Conservation (phyloP, 2,888 invertebrate species). For the Anorthoa munda region DNA sequence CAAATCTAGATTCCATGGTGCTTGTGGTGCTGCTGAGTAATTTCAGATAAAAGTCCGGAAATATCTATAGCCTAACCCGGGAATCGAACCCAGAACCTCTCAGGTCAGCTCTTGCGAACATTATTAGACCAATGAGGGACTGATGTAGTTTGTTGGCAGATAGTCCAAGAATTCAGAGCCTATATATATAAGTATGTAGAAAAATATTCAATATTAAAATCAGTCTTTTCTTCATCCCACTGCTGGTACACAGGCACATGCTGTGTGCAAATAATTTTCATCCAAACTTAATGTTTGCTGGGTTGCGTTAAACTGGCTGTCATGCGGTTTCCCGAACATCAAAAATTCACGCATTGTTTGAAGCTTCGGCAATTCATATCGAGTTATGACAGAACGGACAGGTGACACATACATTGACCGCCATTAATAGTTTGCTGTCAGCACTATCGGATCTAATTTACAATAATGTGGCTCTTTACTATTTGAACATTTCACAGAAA, state of each 20-base stretch:
- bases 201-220: background rate
- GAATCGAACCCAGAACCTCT: too few relatives aligned
- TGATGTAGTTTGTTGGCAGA: background rate
- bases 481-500: background rate
- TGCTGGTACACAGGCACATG: background rate
- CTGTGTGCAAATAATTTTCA: background rate
- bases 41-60: too few relatives aligned
- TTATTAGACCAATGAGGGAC: background rate
- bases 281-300: background rate
- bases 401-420: background rate
- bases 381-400: background rate
- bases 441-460: slow-evolving; percentile 12
- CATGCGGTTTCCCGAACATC: background rate
- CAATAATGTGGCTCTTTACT: background rate
- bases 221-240: too few relatives aligned
- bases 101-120: background rate
- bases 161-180: background rate
- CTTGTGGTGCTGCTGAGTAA: too few relatives aligned
- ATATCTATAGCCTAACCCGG: too few relatives aligned
- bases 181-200: too few relatives aligned
- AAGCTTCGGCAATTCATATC: slow-evolving; percentile 1
- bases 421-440: background rate
- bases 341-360: background rate
- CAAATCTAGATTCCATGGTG: too few relatives aligned
- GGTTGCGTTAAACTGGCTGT: background rate